Conservation (phyloP, 2,888 invertebrate genomes). For the Lasioglossum morio region DNA sequence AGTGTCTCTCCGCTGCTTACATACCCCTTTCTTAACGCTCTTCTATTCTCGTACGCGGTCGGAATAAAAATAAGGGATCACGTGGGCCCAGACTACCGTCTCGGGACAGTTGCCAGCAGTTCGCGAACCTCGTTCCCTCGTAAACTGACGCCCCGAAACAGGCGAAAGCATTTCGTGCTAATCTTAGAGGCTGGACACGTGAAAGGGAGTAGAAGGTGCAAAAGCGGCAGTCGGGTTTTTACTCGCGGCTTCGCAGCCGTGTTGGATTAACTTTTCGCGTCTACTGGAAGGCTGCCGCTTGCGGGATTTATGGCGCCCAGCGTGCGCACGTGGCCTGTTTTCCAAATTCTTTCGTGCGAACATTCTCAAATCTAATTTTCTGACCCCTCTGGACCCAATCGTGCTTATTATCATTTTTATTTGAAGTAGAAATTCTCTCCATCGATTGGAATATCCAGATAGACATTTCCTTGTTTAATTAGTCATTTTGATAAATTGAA, state of each 20-base stretch:
- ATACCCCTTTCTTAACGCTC: constrained; percentile 39
- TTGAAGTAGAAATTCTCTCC: too few species aligned
- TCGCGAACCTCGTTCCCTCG: constrained; percentile 56
- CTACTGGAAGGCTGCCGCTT: not conserved
- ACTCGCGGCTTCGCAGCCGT: not conserved
- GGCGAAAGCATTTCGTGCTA: constrained; percentile 49
- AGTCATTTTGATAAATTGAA: too few species aligned
- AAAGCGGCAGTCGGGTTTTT: constrained; percentile 11
- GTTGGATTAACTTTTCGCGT: not conserved
- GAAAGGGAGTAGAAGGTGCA: constrained; percentile 10
- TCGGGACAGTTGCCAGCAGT: constrained; percentile 58
- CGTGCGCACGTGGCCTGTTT: not conserved
- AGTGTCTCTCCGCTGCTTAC: constrained; percentile 24
- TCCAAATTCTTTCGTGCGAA: not conserved
- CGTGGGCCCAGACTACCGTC: constrained; percentile 38
- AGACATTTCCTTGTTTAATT: too few species aligned
- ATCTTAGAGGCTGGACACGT: constrained; percentile 55
- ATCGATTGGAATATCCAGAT: too few species aligned
- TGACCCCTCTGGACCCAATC: not conserved
- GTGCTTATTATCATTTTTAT: not conserved
- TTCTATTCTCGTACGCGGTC: constrained; percentile 67
- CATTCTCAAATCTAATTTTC: not conserved
- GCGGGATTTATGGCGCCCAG: not conserved
- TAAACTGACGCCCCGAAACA: constrained; percentile 44
- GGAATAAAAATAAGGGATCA: constrained; percentile 63